A percentile compares a stretch with the other conserved stretches of the same genome.
Evolutionary conservation across 2,797 vertebrate genomes (phyloP).

Genomic region (Pseudotriccus pelzelni): DNA sequence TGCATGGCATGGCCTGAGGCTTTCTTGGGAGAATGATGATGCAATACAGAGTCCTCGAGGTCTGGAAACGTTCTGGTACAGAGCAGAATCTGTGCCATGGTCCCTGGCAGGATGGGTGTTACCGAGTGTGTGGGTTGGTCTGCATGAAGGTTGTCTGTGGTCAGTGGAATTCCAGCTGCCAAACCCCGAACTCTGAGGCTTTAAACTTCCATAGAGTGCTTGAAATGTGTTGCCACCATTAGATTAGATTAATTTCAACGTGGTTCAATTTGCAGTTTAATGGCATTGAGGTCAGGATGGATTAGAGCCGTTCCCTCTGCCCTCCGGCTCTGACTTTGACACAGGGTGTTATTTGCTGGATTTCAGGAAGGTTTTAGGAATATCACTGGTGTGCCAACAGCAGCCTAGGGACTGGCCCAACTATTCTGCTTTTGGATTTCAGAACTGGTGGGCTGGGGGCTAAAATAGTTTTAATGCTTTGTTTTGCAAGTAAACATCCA

Average conservation of each 20-base stretch:
- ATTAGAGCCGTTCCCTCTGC: not conserved
- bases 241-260: not conserved
- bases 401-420: not conserved
- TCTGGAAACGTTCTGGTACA: not conserved
- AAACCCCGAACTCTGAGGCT: not conserved
- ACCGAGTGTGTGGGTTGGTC: accelerated
- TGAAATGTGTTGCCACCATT: not conserved
- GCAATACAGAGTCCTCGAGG: not conserved
- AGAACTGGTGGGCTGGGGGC: not conserved
- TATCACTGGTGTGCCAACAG: not conserved
- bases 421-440: not conserved
- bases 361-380: not conserved
- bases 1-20: not conserved
- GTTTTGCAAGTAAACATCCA: not conserved
- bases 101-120: not conserved
- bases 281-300: not conserved
- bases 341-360: not conserved
- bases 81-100: not conserved
- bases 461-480: not conserved
- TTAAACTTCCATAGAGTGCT: not conserved
- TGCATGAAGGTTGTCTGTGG: not conserved
- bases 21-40: not conserved
- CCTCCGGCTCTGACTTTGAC: not conserved
- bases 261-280: not conserved
- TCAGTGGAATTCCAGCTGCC: not conserved